Conservation (phyloP, 2,113 vertebrate genomes). For the Sinocyclocheilus grahami region DNA sequence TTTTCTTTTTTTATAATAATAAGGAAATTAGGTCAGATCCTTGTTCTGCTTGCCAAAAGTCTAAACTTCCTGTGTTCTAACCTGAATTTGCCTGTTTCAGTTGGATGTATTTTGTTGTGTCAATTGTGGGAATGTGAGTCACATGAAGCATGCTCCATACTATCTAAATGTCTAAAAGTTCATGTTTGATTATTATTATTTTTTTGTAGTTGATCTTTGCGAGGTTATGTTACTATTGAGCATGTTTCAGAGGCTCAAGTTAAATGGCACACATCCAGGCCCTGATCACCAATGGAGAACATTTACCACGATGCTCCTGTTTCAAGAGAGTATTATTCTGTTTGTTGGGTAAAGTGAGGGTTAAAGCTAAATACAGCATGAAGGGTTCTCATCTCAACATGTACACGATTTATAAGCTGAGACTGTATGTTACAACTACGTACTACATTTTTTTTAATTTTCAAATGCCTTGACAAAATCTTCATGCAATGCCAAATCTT, state of each 20-base stretch:
- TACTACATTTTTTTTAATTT: background rate
- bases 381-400: background rate
- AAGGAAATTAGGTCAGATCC: background rate
- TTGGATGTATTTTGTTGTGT: background rate
- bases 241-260: conserved; percentile 18
- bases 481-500: background rate
- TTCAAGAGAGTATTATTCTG: conserved; percentile 10
- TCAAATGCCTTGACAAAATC: conserved; percentile 13
- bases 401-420: background rate
- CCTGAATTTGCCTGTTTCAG: background rate
- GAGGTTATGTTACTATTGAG: conserved; percentile 35
- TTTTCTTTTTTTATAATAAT: background rate
- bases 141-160: conserved; percentile 13
- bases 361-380: background rate
- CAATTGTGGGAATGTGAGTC: background rate
- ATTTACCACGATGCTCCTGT: conserved; percentile 11
- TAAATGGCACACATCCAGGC: conserved; percentile 12
- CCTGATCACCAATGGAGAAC: background rate
- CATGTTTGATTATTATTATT: background rate
- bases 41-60: conserved; percentile 30
- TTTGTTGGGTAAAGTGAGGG: background rate
- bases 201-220: conserved; percentile 36
- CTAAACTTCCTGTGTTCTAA: background rate
- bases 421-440: conserved; percentile 15
- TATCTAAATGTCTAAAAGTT: background rate